Base-by-base conservation (phyloP, 2,888 invertebrate species). In the Aleiodes testaceus region DNA sequence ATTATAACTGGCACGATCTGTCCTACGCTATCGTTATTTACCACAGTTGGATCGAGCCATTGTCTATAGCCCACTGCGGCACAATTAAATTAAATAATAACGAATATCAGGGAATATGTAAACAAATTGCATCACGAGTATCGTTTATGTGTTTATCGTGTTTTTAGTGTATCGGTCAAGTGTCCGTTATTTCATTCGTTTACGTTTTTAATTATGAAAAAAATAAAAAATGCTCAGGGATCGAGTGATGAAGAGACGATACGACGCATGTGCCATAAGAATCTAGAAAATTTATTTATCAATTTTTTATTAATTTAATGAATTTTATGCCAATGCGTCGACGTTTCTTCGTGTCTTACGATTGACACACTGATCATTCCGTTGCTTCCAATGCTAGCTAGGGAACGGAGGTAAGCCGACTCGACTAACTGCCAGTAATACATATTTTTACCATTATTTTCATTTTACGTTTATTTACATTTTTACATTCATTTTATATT, bases 21-120 rank as follows among this genome's bases (percentile, higher is more conserved):
- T 66, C 66, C 63, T 61, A 50, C 59, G 42, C 63, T 36, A 36
- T 36, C 20, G n/a, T 30, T 26, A 61, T 72, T 53, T 80, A 85
- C 85, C 85, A 85, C 84, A 82, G 85, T 85, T 85, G 85, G 85
- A 85, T 84, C 82, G 81, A 84, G 84, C 85, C 85, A 85, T 85
- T 85, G 85, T 85, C 85, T 85, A 85, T 82, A 79, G 78, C 77
- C 75, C 81, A 80, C 83, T 82, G 82, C 81, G 75, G 65, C 70
- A 49, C 44, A 45, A 50, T 20, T 26, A 26, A 26, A 30, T 14
- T 26, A 11, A 49, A 14, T 22, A 47, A 9, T 26, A 14, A n/a
- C 22, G 26, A 26, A 12, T 2, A 26, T 53, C 11, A 18, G 30
- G n/a, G 36, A 36, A 7, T 36, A 11, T 9, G 36, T 36, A 7